A percentile compares a stretch with the other conserved stretches of the same genome.
These are phyloP conservation scores for Meiosimyza decipiens DNA, from an alignment of 2,888 invertebrate species.

Conservation along the genomic window DNA sequence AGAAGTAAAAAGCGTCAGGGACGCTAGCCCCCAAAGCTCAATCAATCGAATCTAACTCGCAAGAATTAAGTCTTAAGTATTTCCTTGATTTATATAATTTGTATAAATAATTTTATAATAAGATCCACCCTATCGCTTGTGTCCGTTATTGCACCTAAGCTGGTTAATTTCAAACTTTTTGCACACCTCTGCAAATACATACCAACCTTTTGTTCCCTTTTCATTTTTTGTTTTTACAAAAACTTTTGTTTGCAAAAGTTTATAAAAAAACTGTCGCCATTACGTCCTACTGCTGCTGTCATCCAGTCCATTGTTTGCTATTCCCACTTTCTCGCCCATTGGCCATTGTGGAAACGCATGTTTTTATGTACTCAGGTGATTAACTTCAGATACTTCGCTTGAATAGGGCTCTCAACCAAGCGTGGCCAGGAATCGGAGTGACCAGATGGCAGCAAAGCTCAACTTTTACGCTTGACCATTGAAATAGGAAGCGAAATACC, in stretches of 20 bases:
- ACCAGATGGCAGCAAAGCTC: not conserved
- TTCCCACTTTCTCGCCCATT: not conserved
- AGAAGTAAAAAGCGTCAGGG: too few species aligned
- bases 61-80: too few species aligned
- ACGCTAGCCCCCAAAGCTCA: too few species aligned
- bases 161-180: constrained; percentile 22
- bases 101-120: too few species aligned
- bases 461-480: constrained; percentile 15
- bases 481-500: not conserved
- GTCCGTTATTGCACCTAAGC: constrained; percentile 9
- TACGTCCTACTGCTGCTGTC: constrained; percentile 4
- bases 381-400: constrained; percentile 19
- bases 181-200: constrained; percentile 14
- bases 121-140: not conserved
- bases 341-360: constrained; percentile 3
- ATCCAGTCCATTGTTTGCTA: not conserved
- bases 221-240: not conserved
- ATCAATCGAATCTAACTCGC: too few species aligned
- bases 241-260: not conserved
- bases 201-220: constrained; percentile 4
- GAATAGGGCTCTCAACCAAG: not conserved
- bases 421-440: not conserved
- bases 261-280: constrained; percentile 6
- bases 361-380: constrained; percentile 24
- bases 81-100: too few species aligned